phyloP scores from a whole-genome alignment of 2,888 invertebrate genomes.

The Agrotis segetum region DNA sequence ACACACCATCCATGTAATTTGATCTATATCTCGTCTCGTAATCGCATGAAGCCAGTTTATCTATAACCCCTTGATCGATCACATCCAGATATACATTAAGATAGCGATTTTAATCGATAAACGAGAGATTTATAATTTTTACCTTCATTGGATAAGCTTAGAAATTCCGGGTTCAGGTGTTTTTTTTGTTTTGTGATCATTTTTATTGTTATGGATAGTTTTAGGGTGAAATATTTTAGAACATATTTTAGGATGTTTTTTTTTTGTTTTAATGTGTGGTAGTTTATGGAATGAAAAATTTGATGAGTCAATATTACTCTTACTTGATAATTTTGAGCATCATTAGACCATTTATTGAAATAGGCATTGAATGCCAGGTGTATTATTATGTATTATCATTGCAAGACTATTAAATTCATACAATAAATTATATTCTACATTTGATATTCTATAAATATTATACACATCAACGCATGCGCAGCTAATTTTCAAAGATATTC shows the following conservation, averaged over 20 bases:
- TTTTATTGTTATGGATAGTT: conserved; percentile 21
- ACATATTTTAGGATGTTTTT: neutral
- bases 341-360: neutral
- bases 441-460: too few relatives aligned
- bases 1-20: conserved; percentile 80
- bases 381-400: neutral
- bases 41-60: conserved; percentile 79
- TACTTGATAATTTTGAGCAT: neutral
- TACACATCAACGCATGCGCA: too few relatives aligned
- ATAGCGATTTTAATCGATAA: conserved; percentile 83
- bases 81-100: conserved; percentile 80
- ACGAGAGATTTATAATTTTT: conserved; percentile 79
- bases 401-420: neutral
- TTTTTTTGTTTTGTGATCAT: conserved; percentile 18
- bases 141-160: conserved; percentile 65
- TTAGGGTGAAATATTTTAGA: neutral
- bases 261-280: neutral
- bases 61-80: conserved; percentile 87
- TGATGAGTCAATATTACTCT: too few relatives aligned
- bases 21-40: conserved; percentile 79
- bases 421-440: too few relatives aligned
- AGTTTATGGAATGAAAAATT: too few relatives aligned
- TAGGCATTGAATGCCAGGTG: neutral
- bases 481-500: too few relatives aligned
- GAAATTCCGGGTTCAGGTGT: conserved; percentile 62